Percentiles rank a stretch among this genome's conserved stretches.
phyloP scores from a whole-genome alignment of 2,888 invertebrate genomes.

The Nephrotoma appendiculata region DNA sequence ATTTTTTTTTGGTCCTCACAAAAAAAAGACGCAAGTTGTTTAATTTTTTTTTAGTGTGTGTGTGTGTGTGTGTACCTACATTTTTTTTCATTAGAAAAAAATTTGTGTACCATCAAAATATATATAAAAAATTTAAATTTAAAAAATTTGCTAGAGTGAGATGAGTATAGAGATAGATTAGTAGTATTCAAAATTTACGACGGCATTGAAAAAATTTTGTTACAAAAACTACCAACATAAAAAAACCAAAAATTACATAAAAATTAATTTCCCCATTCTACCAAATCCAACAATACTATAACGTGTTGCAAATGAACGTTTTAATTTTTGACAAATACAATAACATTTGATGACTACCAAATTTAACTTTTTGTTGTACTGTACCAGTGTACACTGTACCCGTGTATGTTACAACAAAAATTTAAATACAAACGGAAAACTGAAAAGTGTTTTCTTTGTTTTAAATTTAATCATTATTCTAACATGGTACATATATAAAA shows the following conservation, averaged over 20 bases:
- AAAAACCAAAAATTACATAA: background rate
- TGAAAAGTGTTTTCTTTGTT: background rate
- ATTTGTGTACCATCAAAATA: background rate
- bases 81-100: background rate
- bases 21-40: background rate
- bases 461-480: background rate
- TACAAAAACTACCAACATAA: background rate
- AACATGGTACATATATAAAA: background rate
- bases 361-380: background rate
- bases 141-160: background rate
- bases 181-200: background rate
- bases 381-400: too few species aligned
- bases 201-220: background rate
- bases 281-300: background rate
- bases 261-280: background rate
- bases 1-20: constrained; percentile 6
- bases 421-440: too few species aligned
- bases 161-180: background rate
- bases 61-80: background rate
- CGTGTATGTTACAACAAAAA: too few species aligned
- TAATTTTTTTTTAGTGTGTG: background rate
- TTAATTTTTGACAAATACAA: background rate
- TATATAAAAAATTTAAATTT: background rate
- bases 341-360: background rate
- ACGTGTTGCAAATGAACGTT: background rate